Conservation (phyloP, 2,888 invertebrate genomes). For the Drosophila austrosaltans region DNA sequence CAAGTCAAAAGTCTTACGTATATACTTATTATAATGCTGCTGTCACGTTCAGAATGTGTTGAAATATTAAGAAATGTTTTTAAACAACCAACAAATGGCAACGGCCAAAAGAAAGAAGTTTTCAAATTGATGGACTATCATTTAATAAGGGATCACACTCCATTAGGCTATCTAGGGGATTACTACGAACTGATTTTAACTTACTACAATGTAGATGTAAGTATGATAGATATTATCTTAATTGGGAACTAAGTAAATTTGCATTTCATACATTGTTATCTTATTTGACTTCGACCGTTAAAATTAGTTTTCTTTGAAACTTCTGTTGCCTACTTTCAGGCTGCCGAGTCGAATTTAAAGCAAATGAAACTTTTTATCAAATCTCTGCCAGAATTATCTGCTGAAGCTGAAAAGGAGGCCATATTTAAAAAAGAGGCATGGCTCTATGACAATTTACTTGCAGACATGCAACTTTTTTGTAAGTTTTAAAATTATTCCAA, state of each 20-base stretch:
- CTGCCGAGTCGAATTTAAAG: not conserved
- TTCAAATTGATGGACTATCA: slow-evolving; percentile 47
- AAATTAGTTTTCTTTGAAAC: not conserved
- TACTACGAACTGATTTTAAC: slow-evolving; percentile 70
- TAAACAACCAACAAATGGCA: not conserved
- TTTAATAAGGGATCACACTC: slow-evolving; percentile 45
- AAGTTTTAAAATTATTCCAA: not conserved
- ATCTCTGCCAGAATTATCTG: slow-evolving; percentile 63
- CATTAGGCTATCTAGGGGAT: slow-evolving; percentile 78
- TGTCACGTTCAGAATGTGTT: slow-evolving; percentile 62
- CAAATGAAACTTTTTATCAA: slow-evolving; percentile 68
- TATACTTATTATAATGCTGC: slow-evolving; percentile 51
- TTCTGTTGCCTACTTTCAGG: slow-evolving; percentile 61
- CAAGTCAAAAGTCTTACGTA: slow-evolving; percentile 42
- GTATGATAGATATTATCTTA: slow-evolving; percentile 25
- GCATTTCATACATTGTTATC: not conserved
- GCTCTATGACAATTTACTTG: slow-evolving; percentile 66
- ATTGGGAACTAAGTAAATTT: not conserved
- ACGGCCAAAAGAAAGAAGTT: slow-evolving; percentile 9
- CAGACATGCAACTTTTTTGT: slow-evolving; percentile 65
- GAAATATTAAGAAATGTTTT: slow-evolving; percentile 59
- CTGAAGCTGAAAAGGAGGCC: slow-evolving; percentile 54
- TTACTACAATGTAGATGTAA: slow-evolving; percentile 57
- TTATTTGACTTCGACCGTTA: slow-evolving; percentile 4
- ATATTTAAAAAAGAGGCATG: slow-evolving; percentile 76